Percentiles rank a stretch among this genome's conserved stretches.
Conservation (phyloP, 2,797 vertebrate genomes). For the Podarcis lilfordi region DNA sequence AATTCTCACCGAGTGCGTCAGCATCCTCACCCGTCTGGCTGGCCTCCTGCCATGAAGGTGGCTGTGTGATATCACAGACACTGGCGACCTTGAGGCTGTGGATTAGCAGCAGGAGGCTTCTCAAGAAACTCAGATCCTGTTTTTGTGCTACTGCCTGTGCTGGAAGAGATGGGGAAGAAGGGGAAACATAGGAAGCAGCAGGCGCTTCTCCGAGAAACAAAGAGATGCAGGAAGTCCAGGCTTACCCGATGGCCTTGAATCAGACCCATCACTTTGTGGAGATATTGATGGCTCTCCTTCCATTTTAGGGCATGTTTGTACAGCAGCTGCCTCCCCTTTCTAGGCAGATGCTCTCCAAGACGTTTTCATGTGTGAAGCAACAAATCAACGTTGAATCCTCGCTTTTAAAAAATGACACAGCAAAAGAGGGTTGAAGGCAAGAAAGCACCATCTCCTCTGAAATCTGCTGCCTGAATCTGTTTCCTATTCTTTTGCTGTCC, state of each 20-base stretch:
- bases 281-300: neutral
- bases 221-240: slow-evolving; percentile 49
- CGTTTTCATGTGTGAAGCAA: neutral
- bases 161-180: slow-evolving; percentile 44
- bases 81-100: neutral
- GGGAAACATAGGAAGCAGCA: slow-evolving; percentile 71
- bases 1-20: rapidly evolving
- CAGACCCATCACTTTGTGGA: neutral
- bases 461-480: neutral
- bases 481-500: neutral
- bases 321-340: neutral
- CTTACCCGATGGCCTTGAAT: slow-evolving; percentile 5
- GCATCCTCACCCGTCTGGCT: neutral
- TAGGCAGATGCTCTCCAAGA: neutral
- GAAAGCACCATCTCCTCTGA: neutral
- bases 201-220: slow-evolving; percentile 60
- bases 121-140: slow-evolving; percentile 71
- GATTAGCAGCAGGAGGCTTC: slow-evolving; percentile 37
- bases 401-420: neutral
- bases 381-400: neutral
- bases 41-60: neutral
- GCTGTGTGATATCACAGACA: neutral
- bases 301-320: neutral
- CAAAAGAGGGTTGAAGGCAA: neutral
- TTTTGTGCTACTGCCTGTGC: slow-evolving; percentile 65